Conservation (phyloP, 2,888 invertebrate genomes). For the Masnerella sp. region DNA sequence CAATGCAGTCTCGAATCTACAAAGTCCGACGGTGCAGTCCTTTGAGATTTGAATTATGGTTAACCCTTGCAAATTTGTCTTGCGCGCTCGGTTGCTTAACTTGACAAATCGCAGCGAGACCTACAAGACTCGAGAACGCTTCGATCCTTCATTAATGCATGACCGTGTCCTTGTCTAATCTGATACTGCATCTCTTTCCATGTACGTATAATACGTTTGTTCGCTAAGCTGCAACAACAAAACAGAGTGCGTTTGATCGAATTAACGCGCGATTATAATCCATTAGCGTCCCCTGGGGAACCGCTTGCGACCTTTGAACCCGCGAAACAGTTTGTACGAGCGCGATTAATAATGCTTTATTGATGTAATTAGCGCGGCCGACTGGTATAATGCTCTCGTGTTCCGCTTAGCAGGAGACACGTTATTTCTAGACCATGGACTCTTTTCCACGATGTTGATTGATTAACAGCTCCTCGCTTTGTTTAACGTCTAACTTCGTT, state of each 20-base stretch:
- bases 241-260: neutral
- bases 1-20: neutral
- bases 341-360: conserved; percentile 28
- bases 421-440: conserved; percentile 49
- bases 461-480: conserved; percentile 43
- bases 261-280: neutral
- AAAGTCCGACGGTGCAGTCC: neutral
- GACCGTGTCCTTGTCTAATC: neutral
- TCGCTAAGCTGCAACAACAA: no score
- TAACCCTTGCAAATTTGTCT: conserved; percentile 29
- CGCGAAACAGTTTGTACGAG: neutral
- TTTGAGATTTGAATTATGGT: conserved; percentile 53
- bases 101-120: conserved; percentile 50
- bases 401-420: conserved; percentile 42
- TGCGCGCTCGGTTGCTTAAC: conserved; percentile 37
- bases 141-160: conserved; percentile 22
- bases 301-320: conserved; percentile 22
- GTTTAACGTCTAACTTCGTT: conserved; percentile 25
- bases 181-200: neutral
- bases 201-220: no score
- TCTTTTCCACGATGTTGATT: conserved; percentile 53
- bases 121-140: conserved; percentile 24
- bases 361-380: conserved; percentile 36
- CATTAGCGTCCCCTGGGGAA: neutral
- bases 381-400: conserved; percentile 24